These are phyloP conservation scores for Pediacus dermestoides DNA, from an alignment of 2,888 invertebrate genomes.

Conservation along the genomic window DNA sequence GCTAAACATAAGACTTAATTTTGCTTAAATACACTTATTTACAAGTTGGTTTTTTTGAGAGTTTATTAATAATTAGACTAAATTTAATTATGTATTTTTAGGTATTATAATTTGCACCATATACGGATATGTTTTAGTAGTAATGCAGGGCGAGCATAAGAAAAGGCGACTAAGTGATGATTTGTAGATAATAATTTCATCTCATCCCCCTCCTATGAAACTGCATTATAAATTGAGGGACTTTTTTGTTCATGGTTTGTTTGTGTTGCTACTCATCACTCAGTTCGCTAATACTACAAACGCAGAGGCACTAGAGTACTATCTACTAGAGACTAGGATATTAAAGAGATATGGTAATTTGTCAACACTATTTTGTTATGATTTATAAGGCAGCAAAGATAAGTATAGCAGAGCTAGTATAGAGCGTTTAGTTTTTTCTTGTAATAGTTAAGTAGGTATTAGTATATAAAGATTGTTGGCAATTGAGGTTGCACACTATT, in stretches of 20 bases:
- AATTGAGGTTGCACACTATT: too few relatives aligned
- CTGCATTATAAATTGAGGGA: background rate
- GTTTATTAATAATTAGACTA: constrained; percentile 31
- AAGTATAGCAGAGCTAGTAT: constrained; percentile 22
- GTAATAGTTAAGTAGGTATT: too few relatives aligned
- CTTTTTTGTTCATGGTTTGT: constrained; percentile 13
- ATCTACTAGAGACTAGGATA: constrained; percentile 43
- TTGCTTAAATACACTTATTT: constrained; percentile 25
- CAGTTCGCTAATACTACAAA: constrained; percentile 44
- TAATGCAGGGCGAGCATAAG: constrained; percentile 42
- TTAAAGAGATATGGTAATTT: constrained; percentile 36
- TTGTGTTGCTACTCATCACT: constrained; percentile 19
- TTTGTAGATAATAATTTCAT: constrained; percentile 7
- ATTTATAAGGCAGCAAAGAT: constrained; percentile 50
- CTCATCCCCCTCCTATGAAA: too few relatives aligned
- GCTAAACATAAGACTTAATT: constrained; percentile 29
- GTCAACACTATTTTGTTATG: constrained; percentile 39
- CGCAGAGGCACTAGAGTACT: constrained; percentile 50
- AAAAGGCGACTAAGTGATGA: constrained; percentile 34
- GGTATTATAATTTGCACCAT: constrained; percentile 45
- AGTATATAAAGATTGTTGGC: too few relatives aligned
- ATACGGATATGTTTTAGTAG: constrained; percentile 49
- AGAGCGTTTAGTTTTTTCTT: constrained; percentile 16
- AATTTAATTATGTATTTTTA: constrained; percentile 35
- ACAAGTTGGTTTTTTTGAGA: constrained; percentile 28